A percentile compares a stretch with the other conserved stretches of the same genome.
Evolutionary conservation across 2,113 vertebrate genomes (phyloP).

Genomic region (Sapajus apella): DNA sequence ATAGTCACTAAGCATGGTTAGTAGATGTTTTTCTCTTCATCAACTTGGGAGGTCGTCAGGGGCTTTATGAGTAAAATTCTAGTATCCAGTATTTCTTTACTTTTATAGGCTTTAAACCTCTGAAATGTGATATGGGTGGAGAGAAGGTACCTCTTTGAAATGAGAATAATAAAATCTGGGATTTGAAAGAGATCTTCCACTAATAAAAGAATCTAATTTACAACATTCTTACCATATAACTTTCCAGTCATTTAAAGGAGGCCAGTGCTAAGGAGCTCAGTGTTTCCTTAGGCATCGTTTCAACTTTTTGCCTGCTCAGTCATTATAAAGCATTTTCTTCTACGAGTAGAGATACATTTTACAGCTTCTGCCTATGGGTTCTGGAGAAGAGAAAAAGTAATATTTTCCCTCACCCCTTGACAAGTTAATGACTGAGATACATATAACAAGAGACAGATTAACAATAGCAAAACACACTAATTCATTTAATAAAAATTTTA

Average conservation of each 20-base stretch:
- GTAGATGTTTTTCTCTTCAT: background rate
- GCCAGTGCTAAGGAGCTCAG: background rate
- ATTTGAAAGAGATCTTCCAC: background rate
- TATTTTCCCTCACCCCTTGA: background rate
- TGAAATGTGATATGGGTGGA: background rate
- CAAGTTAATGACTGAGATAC: background rate
- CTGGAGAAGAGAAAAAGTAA: background rate
- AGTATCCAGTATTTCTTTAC: background rate
- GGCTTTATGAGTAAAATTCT: background rate
- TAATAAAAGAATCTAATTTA: background rate
- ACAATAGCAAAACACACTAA: background rate
- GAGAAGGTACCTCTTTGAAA: background rate
- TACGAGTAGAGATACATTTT: background rate
- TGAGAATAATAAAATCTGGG: background rate
- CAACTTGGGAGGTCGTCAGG: background rate
- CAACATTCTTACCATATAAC: background rate
- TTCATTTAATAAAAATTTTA: background rate
- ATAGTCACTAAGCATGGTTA: background rate
- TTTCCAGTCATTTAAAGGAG: background rate
- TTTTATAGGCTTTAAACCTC: background rate
- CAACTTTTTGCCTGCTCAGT: background rate
- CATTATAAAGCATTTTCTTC: background rate
- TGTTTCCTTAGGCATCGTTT: background rate
- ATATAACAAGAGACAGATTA: background rate
- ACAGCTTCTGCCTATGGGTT: background rate